Conservation (phyloP, 1,140 invertebrate genomes). For the Drosophila albomicans region DNA sequence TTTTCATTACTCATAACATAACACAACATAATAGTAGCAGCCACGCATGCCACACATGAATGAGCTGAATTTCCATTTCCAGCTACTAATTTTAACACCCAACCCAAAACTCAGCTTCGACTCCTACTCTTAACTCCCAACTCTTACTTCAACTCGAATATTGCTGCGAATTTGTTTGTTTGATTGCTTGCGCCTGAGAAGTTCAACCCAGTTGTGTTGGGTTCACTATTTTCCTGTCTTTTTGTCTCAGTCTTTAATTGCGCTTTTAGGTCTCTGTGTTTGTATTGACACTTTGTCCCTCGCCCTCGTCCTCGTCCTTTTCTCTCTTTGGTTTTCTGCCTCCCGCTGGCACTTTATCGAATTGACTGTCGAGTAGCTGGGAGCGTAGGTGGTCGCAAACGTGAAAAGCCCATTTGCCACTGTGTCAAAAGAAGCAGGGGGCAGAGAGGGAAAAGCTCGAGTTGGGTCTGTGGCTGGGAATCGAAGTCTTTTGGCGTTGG, state of each 20-base stretch:
- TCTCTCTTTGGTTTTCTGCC: no score
- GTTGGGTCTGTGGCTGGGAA: slow-evolving; percentile 29
- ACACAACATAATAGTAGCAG: neutral
- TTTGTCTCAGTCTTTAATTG: slow-evolving; percentile 40
- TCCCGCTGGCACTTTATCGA: slow-evolving; percentile 34
- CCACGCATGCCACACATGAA: neutral
- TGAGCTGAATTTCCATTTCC: neutral
- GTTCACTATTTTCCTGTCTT: neutral
- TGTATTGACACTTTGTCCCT: slow-evolving; percentile 40
- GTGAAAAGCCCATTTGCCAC: slow-evolving; percentile 38
- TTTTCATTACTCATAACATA: slow-evolving; percentile 14
- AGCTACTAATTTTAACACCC: no score
- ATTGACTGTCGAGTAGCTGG: slow-evolving; percentile 2
- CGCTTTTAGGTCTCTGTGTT: slow-evolving; percentile 39
- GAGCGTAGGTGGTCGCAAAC: slow-evolving; percentile 7
- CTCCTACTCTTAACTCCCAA: no score
- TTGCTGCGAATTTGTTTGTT: neutral
- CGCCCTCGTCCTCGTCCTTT: neutral
- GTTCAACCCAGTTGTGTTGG: neutral
- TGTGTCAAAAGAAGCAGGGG: slow-evolving; percentile 3
- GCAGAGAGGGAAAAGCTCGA: neutral
- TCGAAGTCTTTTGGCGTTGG: slow-evolving; percentile 28
- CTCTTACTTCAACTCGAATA: neutral
- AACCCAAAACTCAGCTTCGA: no score
- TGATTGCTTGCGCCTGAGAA: slow-evolving; percentile 8